phyloP scores from a whole-genome alignment of 30 jellyfish, hydroid and myxozoan genomes.

The Chrysaora quinquecirrha region DNA sequence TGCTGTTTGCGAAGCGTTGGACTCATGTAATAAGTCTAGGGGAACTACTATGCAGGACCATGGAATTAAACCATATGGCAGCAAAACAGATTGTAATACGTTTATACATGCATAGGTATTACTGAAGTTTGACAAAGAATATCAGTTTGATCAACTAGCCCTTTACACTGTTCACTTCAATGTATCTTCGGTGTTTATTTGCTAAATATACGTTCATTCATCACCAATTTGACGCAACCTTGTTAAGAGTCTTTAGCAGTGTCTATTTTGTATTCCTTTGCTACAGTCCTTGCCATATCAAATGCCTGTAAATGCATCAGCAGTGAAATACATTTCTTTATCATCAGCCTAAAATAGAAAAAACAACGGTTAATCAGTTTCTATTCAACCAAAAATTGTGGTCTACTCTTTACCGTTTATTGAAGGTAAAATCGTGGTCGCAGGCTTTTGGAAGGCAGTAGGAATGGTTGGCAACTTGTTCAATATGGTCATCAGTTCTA shows the following conservation, averaged over 20 bases:
- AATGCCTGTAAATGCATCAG: constrained; percentile 95
- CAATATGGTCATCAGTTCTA: not conserved
- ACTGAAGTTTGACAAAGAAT: too few relatives aligned
- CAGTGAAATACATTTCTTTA: constrained; percentile 80
- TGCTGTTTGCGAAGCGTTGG: too few relatives aligned
- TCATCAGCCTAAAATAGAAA: constrained; percentile 50
- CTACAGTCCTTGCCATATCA: constrained; percentile 87
- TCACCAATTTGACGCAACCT: not conserved
- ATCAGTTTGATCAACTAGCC: not conserved
- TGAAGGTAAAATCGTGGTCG: too few relatives aligned
- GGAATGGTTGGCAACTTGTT: not conserved
- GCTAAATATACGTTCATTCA: not conserved
- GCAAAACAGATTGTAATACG: not conserved
- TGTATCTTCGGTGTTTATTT: not conserved
- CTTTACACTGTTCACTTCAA: not conserved
- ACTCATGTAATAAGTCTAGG: too few relatives aligned
- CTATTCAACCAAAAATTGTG: not conserved
- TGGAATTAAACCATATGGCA: not conserved
- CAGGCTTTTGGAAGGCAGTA: not conserved
- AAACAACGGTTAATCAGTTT: not conserved
- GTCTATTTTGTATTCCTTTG: constrained; percentile 75
- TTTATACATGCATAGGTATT: not conserved
- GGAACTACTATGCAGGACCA: too few relatives aligned
- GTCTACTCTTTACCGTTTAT: too few relatives aligned
- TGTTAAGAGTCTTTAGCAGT: constrained; percentile 15